Percentiles rank a stretch among this genome's conserved stretches.
These are phyloP conservation scores for Halictus quadricinctus DNA, from an alignment of 2,888 invertebrate species.

Conservation along the genomic window DNA sequence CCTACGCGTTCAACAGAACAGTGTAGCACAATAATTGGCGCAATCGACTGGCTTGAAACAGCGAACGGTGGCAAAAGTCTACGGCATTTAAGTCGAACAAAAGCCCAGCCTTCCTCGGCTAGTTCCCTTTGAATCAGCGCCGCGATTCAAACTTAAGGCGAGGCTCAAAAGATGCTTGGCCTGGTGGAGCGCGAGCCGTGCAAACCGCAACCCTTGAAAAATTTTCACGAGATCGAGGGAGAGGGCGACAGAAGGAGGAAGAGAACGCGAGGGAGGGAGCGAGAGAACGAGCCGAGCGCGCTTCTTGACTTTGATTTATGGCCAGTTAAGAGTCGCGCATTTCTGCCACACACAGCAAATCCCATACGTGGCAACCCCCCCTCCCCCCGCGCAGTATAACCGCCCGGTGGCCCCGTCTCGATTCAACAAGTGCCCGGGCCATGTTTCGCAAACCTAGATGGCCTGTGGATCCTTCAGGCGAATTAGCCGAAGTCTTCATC, in stretches of 20 bases:
- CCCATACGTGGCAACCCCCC: slow-evolving; percentile 68
- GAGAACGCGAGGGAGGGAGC: slow-evolving; percentile 16
- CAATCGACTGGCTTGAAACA: background rate
- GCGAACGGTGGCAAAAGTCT: background rate
- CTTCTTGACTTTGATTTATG: slow-evolving; percentile 80
- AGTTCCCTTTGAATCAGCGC: background rate
- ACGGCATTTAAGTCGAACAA: background rate
- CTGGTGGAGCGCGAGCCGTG: slow-evolving; percentile 2
- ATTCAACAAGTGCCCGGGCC: slow-evolving; percentile 76
- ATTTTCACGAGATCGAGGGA: slow-evolving; percentile 36
- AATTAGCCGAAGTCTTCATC: slow-evolving; percentile 18
- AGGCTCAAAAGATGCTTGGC: slow-evolving; percentile 25
- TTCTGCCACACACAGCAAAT: slow-evolving; percentile 74
- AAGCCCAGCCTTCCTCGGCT: background rate
- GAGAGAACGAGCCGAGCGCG: slow-evolving; percentile 29
- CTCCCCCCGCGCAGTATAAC: slow-evolving; percentile 33
- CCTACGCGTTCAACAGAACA: background rate
- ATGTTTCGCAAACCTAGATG: slow-evolving; percentile 64
- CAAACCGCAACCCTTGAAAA: slow-evolving; percentile 43
- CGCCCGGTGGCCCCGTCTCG: slow-evolving; percentile 56
- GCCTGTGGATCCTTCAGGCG: slow-evolving; percentile 12
- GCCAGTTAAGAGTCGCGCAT: slow-evolving; percentile 76
- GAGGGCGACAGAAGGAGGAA: background rate
- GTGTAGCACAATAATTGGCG: background rate
- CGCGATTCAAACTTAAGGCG: slow-evolving; percentile 5